Percentiles rank a stretch among this genome's conserved stretches.
Conservation (phyloP, 2,888 invertebrate species). For the Abrostola triplasia region DNA sequence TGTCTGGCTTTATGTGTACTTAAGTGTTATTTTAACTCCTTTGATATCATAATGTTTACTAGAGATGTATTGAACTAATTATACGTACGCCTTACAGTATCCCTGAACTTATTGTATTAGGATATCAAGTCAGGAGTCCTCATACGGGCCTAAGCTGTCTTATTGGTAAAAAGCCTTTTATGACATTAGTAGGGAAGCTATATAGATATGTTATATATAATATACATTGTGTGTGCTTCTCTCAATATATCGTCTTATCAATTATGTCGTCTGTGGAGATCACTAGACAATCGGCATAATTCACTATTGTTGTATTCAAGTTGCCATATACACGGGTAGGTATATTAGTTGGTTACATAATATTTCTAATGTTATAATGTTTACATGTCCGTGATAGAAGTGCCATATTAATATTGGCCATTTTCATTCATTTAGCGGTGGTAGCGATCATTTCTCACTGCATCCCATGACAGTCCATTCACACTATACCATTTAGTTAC, state of each 20-base stretch:
- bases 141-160: constrained; percentile 21
- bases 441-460: constrained; percentile 61
- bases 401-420: constrained; percentile 80
- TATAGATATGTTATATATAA: constrained; percentile 17
- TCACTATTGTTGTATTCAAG: constrained; percentile 65
- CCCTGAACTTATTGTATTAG: constrained; percentile 33
- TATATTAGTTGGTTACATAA: constrained; percentile 64
- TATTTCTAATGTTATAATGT: constrained; percentile 57
- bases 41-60: constrained; percentile 44
- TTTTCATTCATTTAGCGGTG: constrained; percentile 64
- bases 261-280: constrained; percentile 53
- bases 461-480: constrained; percentile 74
- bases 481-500: constrained; percentile 46
- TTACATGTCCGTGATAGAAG: constrained; percentile 78
- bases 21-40: constrained; percentile 43
- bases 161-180: constrained; percentile 27
- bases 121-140: constrained; percentile 23
- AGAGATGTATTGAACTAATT: constrained; percentile 41
- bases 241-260: constrained; percentile 26
- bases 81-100: constrained; percentile 44
- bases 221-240: constrained; percentile 22
- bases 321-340: constrained; percentile 78
- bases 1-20: constrained; percentile 50
- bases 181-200: constrained; percentile 19
- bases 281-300: constrained; percentile 61